Conservation (phyloP, 2,888 invertebrate genomes). For the Petrolisthes manimaculis region DNA sequence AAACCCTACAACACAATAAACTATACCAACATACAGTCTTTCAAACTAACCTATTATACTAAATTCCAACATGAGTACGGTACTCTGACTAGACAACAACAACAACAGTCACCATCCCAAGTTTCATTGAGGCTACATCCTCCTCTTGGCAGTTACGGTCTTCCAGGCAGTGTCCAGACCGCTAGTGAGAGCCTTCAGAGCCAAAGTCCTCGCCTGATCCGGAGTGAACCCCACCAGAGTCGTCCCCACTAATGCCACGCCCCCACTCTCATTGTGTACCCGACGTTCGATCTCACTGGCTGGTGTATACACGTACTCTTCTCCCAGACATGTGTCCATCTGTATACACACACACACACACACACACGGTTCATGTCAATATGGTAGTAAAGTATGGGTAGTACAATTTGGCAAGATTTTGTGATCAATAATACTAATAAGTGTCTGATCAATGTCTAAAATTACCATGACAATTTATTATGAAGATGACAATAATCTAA, state of each 20-base stretch:
- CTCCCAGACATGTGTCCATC: slow-evolving; percentile 42
- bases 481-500: no score
- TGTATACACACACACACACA: background rate
- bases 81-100: no score
- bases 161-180: slow-evolving; percentile 65
- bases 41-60: no score
- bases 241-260: slow-evolving; percentile 23
- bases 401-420: no score
- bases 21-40: no score
- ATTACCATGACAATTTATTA: no score
- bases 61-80: no score
- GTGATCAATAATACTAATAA: no score
- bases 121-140: background rate
- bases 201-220: slow-evolving; percentile 38
- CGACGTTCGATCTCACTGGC: slow-evolving; percentile 63
- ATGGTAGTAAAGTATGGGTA: no score
- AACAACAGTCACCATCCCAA: background rate
- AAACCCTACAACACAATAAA: no score
- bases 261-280: slow-evolving; percentile 23
- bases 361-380: background rate
- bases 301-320: slow-evolving; percentile 66
- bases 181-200: slow-evolving; percentile 65
- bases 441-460: no score
- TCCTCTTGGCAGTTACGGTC: slow-evolving; percentile 9
- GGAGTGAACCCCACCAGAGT: slow-evolving; percentile 51